Evolutionary conservation across 2,888 invertebrate species (phyloP).

Genomic region (Nomada flava): DNA sequence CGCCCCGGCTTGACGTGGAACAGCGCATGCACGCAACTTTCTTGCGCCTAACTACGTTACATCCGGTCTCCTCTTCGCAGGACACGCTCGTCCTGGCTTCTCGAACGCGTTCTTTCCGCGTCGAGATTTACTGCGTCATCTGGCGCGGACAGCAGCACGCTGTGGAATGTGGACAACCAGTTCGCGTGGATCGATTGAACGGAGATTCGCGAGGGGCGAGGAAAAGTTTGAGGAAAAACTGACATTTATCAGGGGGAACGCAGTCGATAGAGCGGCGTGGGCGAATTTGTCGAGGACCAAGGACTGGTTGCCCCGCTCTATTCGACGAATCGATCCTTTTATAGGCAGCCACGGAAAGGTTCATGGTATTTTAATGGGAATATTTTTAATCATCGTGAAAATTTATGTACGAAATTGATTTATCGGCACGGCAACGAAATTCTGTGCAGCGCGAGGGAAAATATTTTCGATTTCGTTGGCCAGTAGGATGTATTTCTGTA

Average conservation of each 20-base stretch:
- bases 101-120: conserved; percentile 72
- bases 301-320: conserved; percentile 6
- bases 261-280: conserved; percentile 25
- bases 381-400: not conserved
- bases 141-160: conserved; percentile 62
- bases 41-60: conserved; percentile 64
- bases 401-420: too few relatives aligned
- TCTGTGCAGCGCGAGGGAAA: too few relatives aligned
- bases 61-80: conserved; percentile 64
- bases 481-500: too few relatives aligned
- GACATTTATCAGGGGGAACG: conserved; percentile 23
- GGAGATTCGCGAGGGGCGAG: conserved; percentile 21
- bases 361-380: not conserved
- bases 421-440: too few relatives aligned
- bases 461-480: too few relatives aligned
- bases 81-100: conserved; percentile 49
- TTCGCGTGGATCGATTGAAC: conserved; percentile 34
- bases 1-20: conserved; percentile 21
- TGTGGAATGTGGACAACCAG: conserved; percentile 67
- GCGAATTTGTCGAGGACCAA: conserved; percentile 36
- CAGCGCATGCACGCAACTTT: conserved; percentile 45
- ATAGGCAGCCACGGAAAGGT: not conserved
- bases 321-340: conserved; percentile 19
- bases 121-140: conserved; percentile 76
- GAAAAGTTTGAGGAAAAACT: conserved; percentile 17